Percentiles rank a stretch among this genome's conserved stretches.
These are phyloP conservation scores for Albula glossodonta DNA, from an alignment of 2,113 vertebrate genomes.

Conservation along the genomic window DNA sequence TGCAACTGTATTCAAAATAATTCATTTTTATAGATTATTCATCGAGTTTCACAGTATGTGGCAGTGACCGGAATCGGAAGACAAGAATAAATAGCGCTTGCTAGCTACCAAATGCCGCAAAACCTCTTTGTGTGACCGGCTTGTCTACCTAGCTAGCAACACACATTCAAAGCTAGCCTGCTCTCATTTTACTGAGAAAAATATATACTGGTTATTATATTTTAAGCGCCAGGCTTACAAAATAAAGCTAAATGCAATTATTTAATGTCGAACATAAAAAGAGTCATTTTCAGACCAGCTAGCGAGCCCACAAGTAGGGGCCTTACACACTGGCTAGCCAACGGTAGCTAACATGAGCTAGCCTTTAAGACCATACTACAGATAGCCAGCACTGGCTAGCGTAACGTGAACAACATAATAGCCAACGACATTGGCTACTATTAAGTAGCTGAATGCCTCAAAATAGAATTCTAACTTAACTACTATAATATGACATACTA, in stretches of 20 bases:
- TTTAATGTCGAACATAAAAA: too few relatives aligned
- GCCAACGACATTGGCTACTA: background rate
- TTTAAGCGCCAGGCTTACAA: too few relatives aligned
- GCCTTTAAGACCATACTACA: slow-evolving; percentile 3
- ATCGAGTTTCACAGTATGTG: too few relatives aligned
- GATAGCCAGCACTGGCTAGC: slow-evolving; percentile 11
- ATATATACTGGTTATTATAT: background rate
- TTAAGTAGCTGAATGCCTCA: background rate
- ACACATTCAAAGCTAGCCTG: background rate
- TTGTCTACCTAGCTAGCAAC: background rate
- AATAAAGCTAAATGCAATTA: too few relatives aligned
- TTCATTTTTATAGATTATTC: too few relatives aligned
- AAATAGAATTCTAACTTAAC: background rate
- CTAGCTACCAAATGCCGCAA: background rate
- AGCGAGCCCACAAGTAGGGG: background rate
- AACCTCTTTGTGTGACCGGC: slow-evolving; percentile 26
- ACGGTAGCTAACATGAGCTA: slow-evolving; percentile 18
- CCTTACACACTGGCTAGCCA: background rate
- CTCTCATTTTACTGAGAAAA: background rate
- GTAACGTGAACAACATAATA: background rate
- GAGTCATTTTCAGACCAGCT: background rate
- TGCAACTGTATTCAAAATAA: too few relatives aligned
- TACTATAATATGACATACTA: background rate
- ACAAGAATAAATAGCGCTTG: background rate
- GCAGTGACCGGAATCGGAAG: too few relatives aligned